Base-by-base conservation (phyloP, 2,797 vertebrate genomes). In the Gymnothorax reevesii region DNA sequence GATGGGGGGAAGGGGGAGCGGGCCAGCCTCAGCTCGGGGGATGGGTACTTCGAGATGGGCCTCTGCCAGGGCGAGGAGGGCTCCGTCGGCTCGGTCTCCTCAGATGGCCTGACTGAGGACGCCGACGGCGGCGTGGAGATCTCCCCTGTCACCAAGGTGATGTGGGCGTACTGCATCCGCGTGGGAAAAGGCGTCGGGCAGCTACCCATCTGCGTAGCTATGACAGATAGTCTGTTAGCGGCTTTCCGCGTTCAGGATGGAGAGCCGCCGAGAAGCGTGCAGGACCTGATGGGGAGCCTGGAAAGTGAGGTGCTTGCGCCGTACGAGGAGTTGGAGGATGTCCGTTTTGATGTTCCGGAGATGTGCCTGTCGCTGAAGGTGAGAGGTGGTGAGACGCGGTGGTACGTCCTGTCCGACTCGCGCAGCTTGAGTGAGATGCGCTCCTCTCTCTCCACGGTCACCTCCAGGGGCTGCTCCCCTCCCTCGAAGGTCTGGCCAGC, bases 11-110 rank as follows among this genome's bases (percentile, higher is more conserved):
- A 88, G 0, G 89, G 95, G 57, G 89, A 95, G 57, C 91, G 91
- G 82, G 89, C 88, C 85, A 89, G 89, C 20, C 88, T 89, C 1
- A 92, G 92, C 6, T 96, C 96, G 57, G 96, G 96, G 88, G 97
- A 97, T 79, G 98, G 98, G 17, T 99, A 99, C 94, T 99, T 99
- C 88, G 98, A 99, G 94, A 99, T 99, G 98, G 97, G 97, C 62
- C 95, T 97, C 84, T 96, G 97, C 0, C 95, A 97, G 91, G 94
- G 95, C 83, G 88, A 95, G 86, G 89, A 92, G 73, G 92, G 93
- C 69, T 92, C 94, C 0, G 93, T 95, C 86, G 94, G 95, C 92
- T 93, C 92, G 33, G 87, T 92, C 83, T 89, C 95, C 1, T 94
- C 94, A 0, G 92, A 95, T n/a, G 85, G 92, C 88, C 85, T 89